Percentiles rank a stretch among this genome's conserved stretches.
These are phyloP conservation scores for Meghimatium bilineatum DNA, from an alignment of 2,888 invertebrate species.

Conservation along the genomic window DNA sequence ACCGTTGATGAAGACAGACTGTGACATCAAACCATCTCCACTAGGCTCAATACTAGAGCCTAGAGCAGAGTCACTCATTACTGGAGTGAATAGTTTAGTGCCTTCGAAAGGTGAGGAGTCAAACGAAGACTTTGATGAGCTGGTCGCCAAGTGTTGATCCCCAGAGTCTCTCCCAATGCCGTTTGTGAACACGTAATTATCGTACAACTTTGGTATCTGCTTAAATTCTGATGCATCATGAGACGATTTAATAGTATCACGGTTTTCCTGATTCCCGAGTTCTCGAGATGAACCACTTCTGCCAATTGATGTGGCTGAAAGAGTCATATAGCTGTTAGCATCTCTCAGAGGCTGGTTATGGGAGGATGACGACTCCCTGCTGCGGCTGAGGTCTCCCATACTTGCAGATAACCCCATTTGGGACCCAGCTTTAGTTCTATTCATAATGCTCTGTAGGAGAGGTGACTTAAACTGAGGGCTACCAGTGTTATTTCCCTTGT, in stretches of 20 bases:
- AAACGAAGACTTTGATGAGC: slow-evolving; percentile 25
- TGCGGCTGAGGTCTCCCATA: slow-evolving; percentile 45
- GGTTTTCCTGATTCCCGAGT: slow-evolving; percentile 26
- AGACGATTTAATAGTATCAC: slow-evolving; percentile 48
- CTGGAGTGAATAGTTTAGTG: background rate
- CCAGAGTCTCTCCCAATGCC: slow-evolving; percentile 38
- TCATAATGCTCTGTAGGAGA: slow-evolving; percentile 69
- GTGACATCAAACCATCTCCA: slow-evolving; percentile 35
- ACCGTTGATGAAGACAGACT: slow-evolving; percentile 46
- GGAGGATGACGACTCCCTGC: slow-evolving; percentile 13
- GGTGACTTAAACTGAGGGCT: slow-evolving; percentile 73
- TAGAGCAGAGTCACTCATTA: slow-evolving; percentile 45
- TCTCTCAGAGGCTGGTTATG: slow-evolving; percentile 25
- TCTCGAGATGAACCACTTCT: slow-evolving; percentile 40
- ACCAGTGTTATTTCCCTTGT: slow-evolving; percentile 56
- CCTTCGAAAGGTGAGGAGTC: slow-evolving; percentile 30
- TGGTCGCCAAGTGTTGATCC: slow-evolving; percentile 16
- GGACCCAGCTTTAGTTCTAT: slow-evolving; percentile 64
- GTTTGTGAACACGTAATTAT: slow-evolving; percentile 35
- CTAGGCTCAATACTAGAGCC: slow-evolving; percentile 46
- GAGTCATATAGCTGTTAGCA: slow-evolving; percentile 27
- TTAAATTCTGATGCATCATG: background rate
- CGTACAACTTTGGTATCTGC: slow-evolving; percentile 20
- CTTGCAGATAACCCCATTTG: slow-evolving; percentile 53
- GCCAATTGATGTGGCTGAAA: background rate